Evolutionary conservation across 2,113 vertebrate genomes (phyloP), one percentile per base, ranked within the genome.

Genomic region (Ploceus nigricollis): DNA sequence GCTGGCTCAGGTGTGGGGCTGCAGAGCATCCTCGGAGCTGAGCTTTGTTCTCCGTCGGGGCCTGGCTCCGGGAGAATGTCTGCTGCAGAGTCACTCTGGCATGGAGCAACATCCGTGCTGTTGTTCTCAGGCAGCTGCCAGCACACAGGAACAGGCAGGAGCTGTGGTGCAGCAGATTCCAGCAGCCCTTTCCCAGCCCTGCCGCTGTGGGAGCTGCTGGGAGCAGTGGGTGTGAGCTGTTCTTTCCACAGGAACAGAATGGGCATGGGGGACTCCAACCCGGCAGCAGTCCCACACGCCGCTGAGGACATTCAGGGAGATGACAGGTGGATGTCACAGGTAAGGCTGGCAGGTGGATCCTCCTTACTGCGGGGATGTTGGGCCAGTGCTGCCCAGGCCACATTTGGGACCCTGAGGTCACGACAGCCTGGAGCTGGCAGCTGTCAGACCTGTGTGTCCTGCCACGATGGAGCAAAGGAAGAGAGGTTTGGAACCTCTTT

Each of bases 291-390:
- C 33, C 98, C 99, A 5, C 97, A 98, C 23, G 98, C 98, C 2
- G 99, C 99, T 0, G 98, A 99, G 89, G 99, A 99, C 82, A 72
- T 98, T 10, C 99, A 99, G 87, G 99, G 99, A 11, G 99, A 99
- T 39, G 98, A 98, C 87, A 98, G 99, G 61, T 99, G 99, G 99
- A 98, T 99, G 98, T 99, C 99, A 35, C 99, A 99, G 99, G 99
- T 99, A 76, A 92, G 97, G 92, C 35, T 5, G 51, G 39, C 50
- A 30, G 40, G 23, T 15, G 45, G 13, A 8, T 12, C 45, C 39
- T 39, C 3, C 0, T 17, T 5, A 0, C 44, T 44, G 60, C 15
- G 58, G 45, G 30, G 20, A 10, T 47, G 24, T 25, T 48, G 48
- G 66, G 31, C 6, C 25, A 3, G 31, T 31, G 61, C 61, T 68